A percentile compares a stretch with the other conserved stretches of the same genome.
Conservation (phyloP, 2,113 vertebrate genomes). For the Brachyistius frenatus region DNA sequence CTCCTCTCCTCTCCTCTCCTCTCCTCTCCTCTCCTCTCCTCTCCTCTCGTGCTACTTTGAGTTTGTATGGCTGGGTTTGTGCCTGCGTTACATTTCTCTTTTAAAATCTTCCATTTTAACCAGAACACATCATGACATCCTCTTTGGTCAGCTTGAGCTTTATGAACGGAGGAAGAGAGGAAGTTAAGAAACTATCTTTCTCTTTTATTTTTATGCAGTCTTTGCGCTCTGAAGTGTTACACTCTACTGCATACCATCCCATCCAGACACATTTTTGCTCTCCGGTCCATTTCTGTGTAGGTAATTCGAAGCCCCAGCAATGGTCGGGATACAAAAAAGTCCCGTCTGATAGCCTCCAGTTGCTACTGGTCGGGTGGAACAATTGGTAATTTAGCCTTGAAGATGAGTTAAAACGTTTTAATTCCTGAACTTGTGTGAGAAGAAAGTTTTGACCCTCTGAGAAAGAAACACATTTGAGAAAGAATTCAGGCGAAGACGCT, state of each 20-base stretch:
- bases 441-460: slow-evolving; percentile 56
- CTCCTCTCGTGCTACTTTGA: not conserved
- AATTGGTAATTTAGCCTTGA: slow-evolving; percentile 44
- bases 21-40: not conserved
- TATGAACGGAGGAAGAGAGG: not conserved
- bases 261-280: not conserved
- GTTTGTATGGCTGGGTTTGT: slow-evolving; percentile 13
- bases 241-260: not conserved
- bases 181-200: not conserved
- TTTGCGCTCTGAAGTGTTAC: not conserved
- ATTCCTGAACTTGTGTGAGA: slow-evolving; percentile 43
- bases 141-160: slow-evolving; percentile 8
- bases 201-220: not conserved
- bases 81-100: slow-evolving; percentile 1
- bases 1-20: not conserved
- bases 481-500: slow-evolving; percentile 53
- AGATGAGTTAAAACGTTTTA: slow-evolving; percentile 41
- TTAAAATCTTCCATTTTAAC: slow-evolving; percentile 19
- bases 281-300: not conserved
- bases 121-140: not conserved
- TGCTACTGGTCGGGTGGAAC: slow-evolving; percentile 14
- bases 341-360: slow-evolving; percentile 15
- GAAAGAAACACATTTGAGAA: slow-evolving; percentile 57
- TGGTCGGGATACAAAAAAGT: slow-evolving; percentile 8
- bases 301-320: slow-evolving; percentile 2